Percentiles rank a stretch among this genome's conserved stretches.
phyloP scores from a whole-genome alignment of 1,140 invertebrate species.

The Hirudo medicinalis region DNA sequence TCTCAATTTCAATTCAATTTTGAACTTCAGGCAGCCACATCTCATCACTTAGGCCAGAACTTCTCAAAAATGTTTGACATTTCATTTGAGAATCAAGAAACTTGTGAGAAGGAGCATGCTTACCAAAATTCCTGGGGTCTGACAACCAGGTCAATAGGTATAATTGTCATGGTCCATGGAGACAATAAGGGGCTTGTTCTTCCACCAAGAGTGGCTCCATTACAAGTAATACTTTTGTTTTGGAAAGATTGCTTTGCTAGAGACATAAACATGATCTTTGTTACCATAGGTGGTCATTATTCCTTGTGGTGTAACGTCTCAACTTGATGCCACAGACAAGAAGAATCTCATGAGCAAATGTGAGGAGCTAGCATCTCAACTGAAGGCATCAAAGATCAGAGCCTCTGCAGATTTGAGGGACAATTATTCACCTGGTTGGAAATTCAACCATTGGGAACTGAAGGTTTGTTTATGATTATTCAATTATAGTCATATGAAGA shows the following conservation, averaged over 20 bases:
- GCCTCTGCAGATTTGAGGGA: conserved; percentile 71
- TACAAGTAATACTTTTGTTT: conserved; percentile 47
- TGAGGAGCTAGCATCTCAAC: conserved; percentile 36
- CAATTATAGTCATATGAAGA: background rate
- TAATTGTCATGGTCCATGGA: conserved; percentile 90
- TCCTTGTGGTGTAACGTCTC: conserved; percentile 88
- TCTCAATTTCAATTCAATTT: background rate
- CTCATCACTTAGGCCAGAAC: conserved; percentile 95
- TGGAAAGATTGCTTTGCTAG: background rate
- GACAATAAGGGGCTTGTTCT: conserved; percentile 91
- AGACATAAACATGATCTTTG: background rate
- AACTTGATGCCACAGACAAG: conserved; percentile 56
- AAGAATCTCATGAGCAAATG: conserved; percentile 60
- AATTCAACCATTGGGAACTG: conserved; percentile 99
- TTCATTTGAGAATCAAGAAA: conserved; percentile 77
- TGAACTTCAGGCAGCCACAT: conserved; percentile 66
- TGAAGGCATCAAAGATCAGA: conserved; percentile 48
- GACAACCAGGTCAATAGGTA: conserved; percentile 87
- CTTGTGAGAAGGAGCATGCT: conserved; percentile 68
- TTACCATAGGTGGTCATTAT: conserved; percentile 62
- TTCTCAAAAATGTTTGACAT: conserved; percentile 99
- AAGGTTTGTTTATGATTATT: conserved; percentile 51
- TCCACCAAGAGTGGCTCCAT: conserved; percentile 73
- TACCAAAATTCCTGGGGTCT: conserved; percentile 98
- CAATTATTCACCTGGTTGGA: conserved; percentile 98